A percentile compares a stretch with the other conserved stretches of the same genome.
These are phyloP conservation scores for Tribolium castaneum DNA, from an alignment of 1,140 invertebrate species.

Conservation along the genomic window DNA sequence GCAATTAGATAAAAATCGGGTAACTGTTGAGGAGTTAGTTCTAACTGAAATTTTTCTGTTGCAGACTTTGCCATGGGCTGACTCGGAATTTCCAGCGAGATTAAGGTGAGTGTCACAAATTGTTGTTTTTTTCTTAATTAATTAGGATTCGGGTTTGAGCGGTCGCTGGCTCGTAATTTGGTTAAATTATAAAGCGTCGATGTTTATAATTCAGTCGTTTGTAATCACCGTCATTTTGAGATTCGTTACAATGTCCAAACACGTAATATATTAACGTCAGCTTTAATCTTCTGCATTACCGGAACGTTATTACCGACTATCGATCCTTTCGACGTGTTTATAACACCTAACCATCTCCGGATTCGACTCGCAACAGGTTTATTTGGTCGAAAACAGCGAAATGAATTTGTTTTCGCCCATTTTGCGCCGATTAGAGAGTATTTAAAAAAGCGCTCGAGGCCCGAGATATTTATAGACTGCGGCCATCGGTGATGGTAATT, in stretches of 20 bases:
- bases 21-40: slow-evolving; percentile 4
- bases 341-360: neutral
- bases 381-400: neutral
- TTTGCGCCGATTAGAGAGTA: neutral
- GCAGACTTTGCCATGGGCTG: slow-evolving; percentile 37
- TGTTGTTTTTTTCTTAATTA: neutral
- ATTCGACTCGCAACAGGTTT: neutral
- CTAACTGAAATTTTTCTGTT: slow-evolving; percentile 3
- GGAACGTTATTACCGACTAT: slow-evolving; percentile 6
- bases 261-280: slow-evolving; percentile 34
- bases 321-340: slow-evolving; percentile 26
- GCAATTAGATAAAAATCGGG: slow-evolving; percentile 19
- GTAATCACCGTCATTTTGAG: slow-evolving; percentile 20
- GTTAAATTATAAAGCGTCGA: neutral
- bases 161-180: neutral
- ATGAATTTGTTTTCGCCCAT: neutral
- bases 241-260: slow-evolving; percentile 35
- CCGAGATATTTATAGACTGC: neutral
- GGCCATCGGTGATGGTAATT: neutral
- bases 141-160: neutral
- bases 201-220: slow-evolving; percentile 13
- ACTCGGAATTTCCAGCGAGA: slow-evolving; percentile 9
- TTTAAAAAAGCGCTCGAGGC: neutral
- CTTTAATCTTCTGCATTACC: slow-evolving; percentile 29
- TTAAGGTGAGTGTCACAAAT: slow-evolving; percentile 11